Evolutionary conservation across 2,888 invertebrate species (phyloP).

Genomic region (Diachrysia chrysitis): DNA sequence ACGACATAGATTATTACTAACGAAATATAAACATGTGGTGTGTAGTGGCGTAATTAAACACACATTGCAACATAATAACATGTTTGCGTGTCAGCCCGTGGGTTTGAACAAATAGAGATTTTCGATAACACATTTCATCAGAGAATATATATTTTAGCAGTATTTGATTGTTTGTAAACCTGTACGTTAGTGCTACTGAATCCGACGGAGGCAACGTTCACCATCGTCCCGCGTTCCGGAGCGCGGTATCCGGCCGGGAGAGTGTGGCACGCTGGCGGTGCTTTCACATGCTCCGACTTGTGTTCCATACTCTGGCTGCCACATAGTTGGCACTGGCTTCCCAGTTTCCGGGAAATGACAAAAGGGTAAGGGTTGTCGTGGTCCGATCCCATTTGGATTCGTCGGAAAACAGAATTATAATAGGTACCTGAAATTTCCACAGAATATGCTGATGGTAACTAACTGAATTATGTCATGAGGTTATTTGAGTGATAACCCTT

Average conservation of each 20-base stretch:
- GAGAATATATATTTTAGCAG: not conserved
- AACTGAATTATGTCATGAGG: not conserved
- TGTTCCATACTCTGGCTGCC: not conserved
- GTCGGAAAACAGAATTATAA: not conserved
- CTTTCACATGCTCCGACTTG: not conserved
- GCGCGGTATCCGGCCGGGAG: not conserved
- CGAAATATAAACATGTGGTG: conserved; percentile 3
- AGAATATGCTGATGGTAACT: not conserved
- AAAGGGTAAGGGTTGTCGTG: not conserved
- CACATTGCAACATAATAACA: not conserved
- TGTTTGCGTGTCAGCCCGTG: not conserved
- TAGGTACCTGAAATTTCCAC: not conserved
- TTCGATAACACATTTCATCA: not conserved
- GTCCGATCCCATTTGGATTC: not conserved
- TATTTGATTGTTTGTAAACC: not conserved
- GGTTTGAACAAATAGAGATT: not conserved
- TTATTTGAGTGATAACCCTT: not conserved
- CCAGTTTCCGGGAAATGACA: not conserved
- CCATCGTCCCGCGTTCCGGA: not conserved
- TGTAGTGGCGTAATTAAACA: not conserved
- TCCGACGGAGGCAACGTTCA: not conserved
- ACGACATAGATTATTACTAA: not conserved
- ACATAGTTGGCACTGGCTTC: not conserved
- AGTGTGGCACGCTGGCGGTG: not conserved
- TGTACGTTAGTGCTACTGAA: not conserved